A percentile compares a stretch with the other conserved stretches of the same genome.
These are phyloP conservation scores for Nothoprocta perdicaria DNA, from an alignment of 2,113 vertebrate species.

Conservation along the genomic window DNA sequence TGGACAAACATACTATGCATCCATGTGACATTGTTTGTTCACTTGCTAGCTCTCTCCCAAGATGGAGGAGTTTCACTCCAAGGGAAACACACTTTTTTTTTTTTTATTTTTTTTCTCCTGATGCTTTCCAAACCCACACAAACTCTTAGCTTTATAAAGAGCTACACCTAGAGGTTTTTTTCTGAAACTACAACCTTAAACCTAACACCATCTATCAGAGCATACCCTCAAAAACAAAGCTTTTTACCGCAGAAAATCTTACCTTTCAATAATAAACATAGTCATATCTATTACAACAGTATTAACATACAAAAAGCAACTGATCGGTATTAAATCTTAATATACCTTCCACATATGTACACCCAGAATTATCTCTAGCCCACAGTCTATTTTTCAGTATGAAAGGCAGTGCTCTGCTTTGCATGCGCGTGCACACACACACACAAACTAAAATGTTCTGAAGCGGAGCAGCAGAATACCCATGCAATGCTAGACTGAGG, in stretches of 20 bases:
- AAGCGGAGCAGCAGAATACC: neutral
- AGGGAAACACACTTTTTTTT: neutral
- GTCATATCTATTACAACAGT: neutral
- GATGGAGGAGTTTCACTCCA: neutral
- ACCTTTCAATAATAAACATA: neutral
- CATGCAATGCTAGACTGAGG: neutral
- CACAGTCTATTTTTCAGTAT: neutral
- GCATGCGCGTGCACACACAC: too few species aligned
- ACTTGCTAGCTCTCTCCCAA: neutral
- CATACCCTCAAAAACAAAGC: neutral
- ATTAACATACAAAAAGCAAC: neutral
- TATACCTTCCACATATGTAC: neutral
- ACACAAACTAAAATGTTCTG: neutral
- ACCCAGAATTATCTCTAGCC: neutral
- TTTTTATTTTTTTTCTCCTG: neutral
- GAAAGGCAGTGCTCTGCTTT: neutral
- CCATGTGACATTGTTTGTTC: neutral
- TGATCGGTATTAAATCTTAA: neutral
- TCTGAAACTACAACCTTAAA: neutral
- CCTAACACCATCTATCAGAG: neutral
- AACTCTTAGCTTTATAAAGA: neutral
- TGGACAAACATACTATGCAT: neutral
- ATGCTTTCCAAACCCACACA: neutral
- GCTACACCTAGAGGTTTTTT: constrained; percentile 43
- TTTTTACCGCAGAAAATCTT: neutral